Base-by-base conservation (phyloP, 2,113 vertebrate species). In the Anthoscopus minutus region DNA sequence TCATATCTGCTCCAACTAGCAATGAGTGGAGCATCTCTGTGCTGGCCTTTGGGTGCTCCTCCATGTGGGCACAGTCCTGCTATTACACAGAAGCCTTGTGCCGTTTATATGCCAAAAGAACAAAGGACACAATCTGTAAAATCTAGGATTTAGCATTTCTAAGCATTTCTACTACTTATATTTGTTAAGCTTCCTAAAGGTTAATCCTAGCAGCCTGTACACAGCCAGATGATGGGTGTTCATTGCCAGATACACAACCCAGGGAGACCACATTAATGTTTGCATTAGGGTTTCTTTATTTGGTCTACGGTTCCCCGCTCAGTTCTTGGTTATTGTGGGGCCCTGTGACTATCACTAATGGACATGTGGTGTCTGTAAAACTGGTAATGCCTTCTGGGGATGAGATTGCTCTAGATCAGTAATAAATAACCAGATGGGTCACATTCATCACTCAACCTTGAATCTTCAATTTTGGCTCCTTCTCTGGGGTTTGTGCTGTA, bases 381-480 rank as follows among this genome's bases (percentile, higher is more conserved):
- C 17, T 82, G 79, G 30, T 40, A 40, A 33, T 50, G 35, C 58
- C 58, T 80, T n/a, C 44, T 77, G 31, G 15, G 20, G 15, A 13
- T 11, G 40, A 71, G 47, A 45, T 18, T 67, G 45, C n/a, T 81
- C 48, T 51, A 30, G 17, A 35, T 48, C 28, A 62, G 23, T 67
- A 83, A 64, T 17, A 23, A 66, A 35, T 44, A 66, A 48, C 42
- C 5, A 9, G 56, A 58, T 81, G 38, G 35, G 44, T 88, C 25
- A 45, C 0, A 0, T 38, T 67, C 53, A 53, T 50, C 28, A 38
- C 30, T n/a, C 30, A 50, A 27, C 35, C 57, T 60, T 13, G 2
- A 40, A 18, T 74, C 71, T 50, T 58, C 28, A 37, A 27, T 54
- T 81, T 37, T 79, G 62, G 17, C 42, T 8, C 31, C 40, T 88